Base-by-base conservation (phyloP, 1,140 invertebrate species). In the Lepeophtheirus salmonis region DNA sequence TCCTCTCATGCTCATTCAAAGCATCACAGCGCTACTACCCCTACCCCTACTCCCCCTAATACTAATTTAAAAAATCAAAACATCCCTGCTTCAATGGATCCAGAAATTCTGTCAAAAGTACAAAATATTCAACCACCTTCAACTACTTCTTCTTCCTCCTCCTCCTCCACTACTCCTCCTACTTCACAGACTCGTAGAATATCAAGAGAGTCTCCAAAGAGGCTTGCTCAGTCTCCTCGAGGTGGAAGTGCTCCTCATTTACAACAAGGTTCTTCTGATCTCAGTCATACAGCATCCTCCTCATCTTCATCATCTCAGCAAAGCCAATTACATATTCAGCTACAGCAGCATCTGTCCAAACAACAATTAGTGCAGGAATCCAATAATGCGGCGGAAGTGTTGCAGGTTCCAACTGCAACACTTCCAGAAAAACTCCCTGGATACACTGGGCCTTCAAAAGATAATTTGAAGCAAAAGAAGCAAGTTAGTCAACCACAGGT, bases 371-470 rank as follows among this genome's bases (percentile, higher is more conserved):
- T 51, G 50, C 16, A 2, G 52, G n/a, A 3, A 2, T n/a, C 1
- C 2, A 20, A 54, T 23, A 54, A 21, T 54, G 16, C 2, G 16
- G 3, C 17, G 16, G 21, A 14, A 24, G n/a, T 41, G 3, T 26
- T 21, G 17, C 21, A 18, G 12, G 48, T 60, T 6, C 57, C 57
- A n/a, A 26, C 57, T 2, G 57, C 57, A 26, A 60, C 57, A 1
- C 57, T 30, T 16, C 21, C 49, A 20, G 57, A 60, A 14, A 50
- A 49, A 16, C 23, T 60, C 3, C 57, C 57, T 17, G 57, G 57
- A 2, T 60, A 52, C 48, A 14, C 3, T 50, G 52, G 52, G n/a
- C 23, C 52, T 20, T 17, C 16, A 50, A 54, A 54, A 20, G 52
- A 54, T 1, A 24, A 2, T 20, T n/a, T 41, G 6, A 41, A 41